phyloP scores from a whole-genome alignment of 2,797 vertebrate genomes.

The Rhinoraja longicauda region DNA sequence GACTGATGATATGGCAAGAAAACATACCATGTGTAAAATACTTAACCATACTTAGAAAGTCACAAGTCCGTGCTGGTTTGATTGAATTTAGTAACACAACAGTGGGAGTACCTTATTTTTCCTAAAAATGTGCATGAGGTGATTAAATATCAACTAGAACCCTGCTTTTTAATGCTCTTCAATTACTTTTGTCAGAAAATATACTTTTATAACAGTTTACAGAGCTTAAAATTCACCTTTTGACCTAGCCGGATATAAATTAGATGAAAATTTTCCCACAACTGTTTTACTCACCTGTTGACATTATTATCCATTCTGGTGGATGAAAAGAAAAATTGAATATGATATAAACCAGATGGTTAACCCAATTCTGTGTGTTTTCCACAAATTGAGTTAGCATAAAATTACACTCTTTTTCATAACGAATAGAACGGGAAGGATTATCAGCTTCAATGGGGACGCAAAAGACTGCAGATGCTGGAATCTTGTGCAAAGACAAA shows the following conservation, averaged over 20 bases:
- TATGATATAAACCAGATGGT: not conserved
- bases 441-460: not conserved
- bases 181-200: not conserved
- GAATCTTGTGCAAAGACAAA: no score
- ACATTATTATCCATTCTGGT: not conserved
- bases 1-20: not conserved
- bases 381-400: not conserved
- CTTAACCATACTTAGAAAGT: conserved; percentile 5
- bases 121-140: not conserved
- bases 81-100: not conserved
- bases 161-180: not conserved
- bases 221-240: not conserved
- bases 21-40: not conserved
- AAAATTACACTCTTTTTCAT: not conserved
- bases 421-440: not conserved
- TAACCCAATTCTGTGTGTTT: not conserved
- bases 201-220: not conserved
- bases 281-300: not conserved
- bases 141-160: not conserved
- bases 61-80: not conserved
- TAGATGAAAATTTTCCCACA: not conserved
- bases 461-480: no score
- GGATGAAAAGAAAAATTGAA: not conserved
- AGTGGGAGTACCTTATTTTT: not conserved
- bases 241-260: not conserved